Base-by-base conservation (phyloP, 1,140 invertebrate species). In the Temnothorax curvispinosus region DNA sequence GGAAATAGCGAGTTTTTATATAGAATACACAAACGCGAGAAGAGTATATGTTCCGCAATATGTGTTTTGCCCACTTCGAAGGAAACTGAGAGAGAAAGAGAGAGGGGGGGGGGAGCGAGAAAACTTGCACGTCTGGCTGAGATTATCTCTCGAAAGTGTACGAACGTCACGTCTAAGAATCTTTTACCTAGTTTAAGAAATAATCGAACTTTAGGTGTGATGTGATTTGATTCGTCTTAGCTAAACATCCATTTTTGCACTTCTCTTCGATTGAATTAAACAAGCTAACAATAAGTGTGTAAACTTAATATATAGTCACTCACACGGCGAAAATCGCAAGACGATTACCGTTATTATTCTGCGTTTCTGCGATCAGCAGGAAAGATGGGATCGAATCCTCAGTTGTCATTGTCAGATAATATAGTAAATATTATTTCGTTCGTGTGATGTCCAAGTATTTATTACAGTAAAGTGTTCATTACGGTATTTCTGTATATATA, bases 1-100 rank as follows among this genome's bases (percentile, higher is more conserved):
- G 32, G 21, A 85, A 76, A 62, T 62, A 62, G n/a, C 72, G 56
- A 85, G 44, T 76, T 85, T 84, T 84, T 85, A 76, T 72, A 72
- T 75, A 75, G 41, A 60, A 75, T 1, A 18, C 18, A 50, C 13
- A 18, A 18, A 38, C n/a, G 50, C n/a, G 62, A 67, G 21, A 15
- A n/a, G 27, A 13, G 54, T 15, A 35, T 11, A 65, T 21, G 52
- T 75, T 84, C 58, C 18, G 32, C 38, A 84, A 84, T 84, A 84
- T 44, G 78, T 74, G 44, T 62, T 74, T 71, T 74, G 21, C 32
- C 27, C 69, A 72, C 21, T 74, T 72, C 13, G n/a, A 44, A 32
- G 8, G 15, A 64, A 64, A 62, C 6, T 18, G 15, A 60, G 35
- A 41, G 64, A 21, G 35, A 21, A 35, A 41, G 64, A 41, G 38